A percentile compares a stretch with the other conserved stretches of the same genome.
Evolutionary conservation across 2,888 invertebrate species (phyloP).

Genomic region (Geotrupes spiniger): DNA sequence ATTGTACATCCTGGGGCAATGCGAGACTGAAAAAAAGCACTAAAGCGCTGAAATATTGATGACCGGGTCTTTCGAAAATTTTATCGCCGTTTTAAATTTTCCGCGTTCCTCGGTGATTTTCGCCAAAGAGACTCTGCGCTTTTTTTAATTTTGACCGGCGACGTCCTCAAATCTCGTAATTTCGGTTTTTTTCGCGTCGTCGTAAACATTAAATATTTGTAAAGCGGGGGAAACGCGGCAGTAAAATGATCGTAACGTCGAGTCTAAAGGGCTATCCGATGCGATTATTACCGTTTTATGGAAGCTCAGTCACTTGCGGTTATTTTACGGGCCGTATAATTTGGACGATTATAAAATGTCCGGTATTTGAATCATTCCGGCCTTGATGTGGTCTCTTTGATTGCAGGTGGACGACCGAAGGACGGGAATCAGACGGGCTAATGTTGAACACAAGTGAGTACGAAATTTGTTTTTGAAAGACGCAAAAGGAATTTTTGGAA

Average conservation of each 20-base stretch:
- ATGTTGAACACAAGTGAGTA: conserved; percentile 43
- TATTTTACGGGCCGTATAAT: conserved; percentile 28
- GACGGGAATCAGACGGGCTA: conserved; percentile 39
- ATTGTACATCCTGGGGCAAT: conserved; percentile 22
- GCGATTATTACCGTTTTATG: conserved; percentile 27
- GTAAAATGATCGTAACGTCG: conserved; percentile 21
- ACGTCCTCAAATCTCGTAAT: too few relatives aligned
- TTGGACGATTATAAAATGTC: conserved; percentile 31
- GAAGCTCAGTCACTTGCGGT: conserved; percentile 27
- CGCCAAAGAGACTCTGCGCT: too few relatives aligned
- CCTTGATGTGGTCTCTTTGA: conserved; percentile 45
- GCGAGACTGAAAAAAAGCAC: conserved; percentile 12
- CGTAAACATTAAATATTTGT: too few relatives aligned
- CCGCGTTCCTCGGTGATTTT: too few relatives aligned
- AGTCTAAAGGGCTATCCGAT: conserved; percentile 9
- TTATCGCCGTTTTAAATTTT: neutral
- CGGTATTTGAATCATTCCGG: conserved; percentile 31
- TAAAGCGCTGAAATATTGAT: conserved; percentile 4
- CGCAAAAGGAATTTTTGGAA: too few relatives aligned
- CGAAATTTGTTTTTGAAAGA: conserved; percentile 2
- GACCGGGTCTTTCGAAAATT: neutral
- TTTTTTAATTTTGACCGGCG: too few relatives aligned
- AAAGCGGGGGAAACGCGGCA: neutral
- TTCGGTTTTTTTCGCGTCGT: too few relatives aligned
- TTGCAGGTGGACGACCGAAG: conserved; percentile 47